Conservation (phyloP, 2,888 invertebrate species). For the Thera britannica region DNA sequence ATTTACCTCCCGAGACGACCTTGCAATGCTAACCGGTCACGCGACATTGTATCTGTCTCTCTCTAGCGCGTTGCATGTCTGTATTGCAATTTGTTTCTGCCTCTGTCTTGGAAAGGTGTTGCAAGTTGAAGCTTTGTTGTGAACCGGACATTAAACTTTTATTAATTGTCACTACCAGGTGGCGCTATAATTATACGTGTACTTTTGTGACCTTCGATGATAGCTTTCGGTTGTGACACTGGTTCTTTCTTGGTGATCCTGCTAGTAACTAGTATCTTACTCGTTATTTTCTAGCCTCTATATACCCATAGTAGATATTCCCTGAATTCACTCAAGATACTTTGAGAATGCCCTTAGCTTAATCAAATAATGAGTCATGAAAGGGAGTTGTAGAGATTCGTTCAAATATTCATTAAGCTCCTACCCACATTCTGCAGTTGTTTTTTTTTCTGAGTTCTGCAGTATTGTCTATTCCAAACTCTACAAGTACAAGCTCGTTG, state of each 20-base stretch:
- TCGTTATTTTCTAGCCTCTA: not conserved
- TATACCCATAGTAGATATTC: no score
- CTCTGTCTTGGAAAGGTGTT: slow-evolving; percentile 54
- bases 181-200: slow-evolving; percentile 36
- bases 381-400: no score
- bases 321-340: no score
- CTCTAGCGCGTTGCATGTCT: slow-evolving; percentile 44
- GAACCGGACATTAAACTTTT: slow-evolving; percentile 50
- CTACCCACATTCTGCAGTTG: no score
- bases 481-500: no score
- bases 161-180: slow-evolving; percentile 41
- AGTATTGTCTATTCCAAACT: no score
- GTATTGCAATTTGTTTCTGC: slow-evolving; percentile 45
- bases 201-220: not conserved
- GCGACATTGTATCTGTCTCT: slow-evolving; percentile 60
- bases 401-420: no score
- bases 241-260: not conserved
- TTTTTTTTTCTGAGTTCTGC: no score
- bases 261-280: not conserved
- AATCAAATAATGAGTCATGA: no score
- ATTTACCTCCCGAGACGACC: slow-evolving; percentile 78
- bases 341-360: no score
- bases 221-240: not conserved
- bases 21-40: slow-evolving; percentile 84
- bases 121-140: slow-evolving; percentile 53